A percentile compares a stretch with the other conserved stretches of the same genome.
These are phyloP conservation scores for Oscheius myriophilus DNA, from an alignment of 2,888 invertebrate species.

Conservation along the genomic window DNA sequence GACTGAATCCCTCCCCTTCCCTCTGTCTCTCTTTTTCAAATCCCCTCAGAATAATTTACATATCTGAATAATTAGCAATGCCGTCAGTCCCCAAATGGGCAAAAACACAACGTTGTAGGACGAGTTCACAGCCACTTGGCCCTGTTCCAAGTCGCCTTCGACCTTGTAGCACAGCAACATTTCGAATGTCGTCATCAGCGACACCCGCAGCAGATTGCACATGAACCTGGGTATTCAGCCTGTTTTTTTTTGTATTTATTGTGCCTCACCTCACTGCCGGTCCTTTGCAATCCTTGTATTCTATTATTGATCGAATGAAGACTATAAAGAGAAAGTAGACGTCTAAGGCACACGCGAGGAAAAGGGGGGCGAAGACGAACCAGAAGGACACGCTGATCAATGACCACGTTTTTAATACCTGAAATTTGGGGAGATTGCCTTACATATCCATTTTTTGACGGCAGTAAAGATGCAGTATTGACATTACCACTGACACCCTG, in stretches of 20 bases:
- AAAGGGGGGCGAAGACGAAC: constrained; percentile 88
- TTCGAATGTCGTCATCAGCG: constrained; percentile 46
- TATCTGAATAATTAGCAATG: constrained; percentile 43
- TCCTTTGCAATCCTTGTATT: constrained; percentile 77
- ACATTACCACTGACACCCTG: no score
- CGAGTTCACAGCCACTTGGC: constrained; percentile 44
- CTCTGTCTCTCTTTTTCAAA: background rate
- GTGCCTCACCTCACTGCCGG: constrained; percentile 47
- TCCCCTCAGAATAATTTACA: constrained; percentile 36
- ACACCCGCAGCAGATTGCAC: constrained; percentile 48
- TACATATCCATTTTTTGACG: background rate
- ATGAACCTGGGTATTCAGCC: constrained; percentile 48
- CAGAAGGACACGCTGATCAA: constrained; percentile 80
- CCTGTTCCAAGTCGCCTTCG: constrained; percentile 57
- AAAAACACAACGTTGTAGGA: constrained; percentile 51
- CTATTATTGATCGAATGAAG: constrained; percentile 88
- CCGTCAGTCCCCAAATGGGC: constrained; percentile 53
- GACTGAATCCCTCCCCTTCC: background rate
- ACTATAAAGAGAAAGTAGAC: constrained; percentile 94
- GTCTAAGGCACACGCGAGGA: constrained; percentile 89
- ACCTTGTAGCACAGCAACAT: constrained; percentile 55
- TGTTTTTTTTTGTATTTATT: background rate
- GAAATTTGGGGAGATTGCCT: no score
- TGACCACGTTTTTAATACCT: constrained; percentile 39
- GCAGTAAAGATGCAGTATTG: background rate